Base-by-base conservation (phyloP, 2,113 vertebrate genomes). In the Lophius piscatorius region DNA sequence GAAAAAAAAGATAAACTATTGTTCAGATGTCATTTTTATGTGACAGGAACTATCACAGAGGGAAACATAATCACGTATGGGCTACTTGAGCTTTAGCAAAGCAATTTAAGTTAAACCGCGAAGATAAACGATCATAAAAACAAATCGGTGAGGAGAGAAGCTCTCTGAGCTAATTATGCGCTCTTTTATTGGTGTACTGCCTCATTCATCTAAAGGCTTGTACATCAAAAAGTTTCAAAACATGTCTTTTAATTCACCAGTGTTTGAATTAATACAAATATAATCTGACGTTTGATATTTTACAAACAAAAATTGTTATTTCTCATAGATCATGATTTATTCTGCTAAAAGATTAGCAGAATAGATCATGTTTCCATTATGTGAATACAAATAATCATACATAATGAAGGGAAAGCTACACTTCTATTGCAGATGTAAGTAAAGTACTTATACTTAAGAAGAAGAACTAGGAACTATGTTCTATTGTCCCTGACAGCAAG, bases 121-220 rank as follows among this genome's bases (percentile, higher is more conserved):
- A 52, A 54, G 47, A 77, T 34, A 45, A 71, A 58, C 35, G 22
- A 72, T 52, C 11, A 31, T 11, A 35, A 50, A 68, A 49, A 42
- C 54, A 65, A 68, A 70, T 14, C 34, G 9, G 45, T 41, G 4
- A 29, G 46, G 13, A 26, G 13, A 26, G 45, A 33, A 24, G 49
- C 51, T 50, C 56, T 57, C 55, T 7, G 38, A 48, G 49, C 48
- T 48, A 26, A 65, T 69, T 68, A 57, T 18, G 21, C 56, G 4
- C 22, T 50, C 9, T 50, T 40, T 51, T 21, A 16, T 44, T n/a
- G 9, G 28, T 65, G 62, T 29, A 31, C 12, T 33, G 14, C 39
- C 11, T 61, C 42, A 9, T 33, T 11, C 12, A 56, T 6, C 24
- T 24, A 39, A 31, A 58, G 2, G 3, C 20, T 38, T 18, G 2